Percentiles rank a stretch among this genome's conserved stretches.
Evolutionary conservation across 2,888 invertebrate genomes (phyloP).

Genomic region (Osmoderma eremita): DNA sequence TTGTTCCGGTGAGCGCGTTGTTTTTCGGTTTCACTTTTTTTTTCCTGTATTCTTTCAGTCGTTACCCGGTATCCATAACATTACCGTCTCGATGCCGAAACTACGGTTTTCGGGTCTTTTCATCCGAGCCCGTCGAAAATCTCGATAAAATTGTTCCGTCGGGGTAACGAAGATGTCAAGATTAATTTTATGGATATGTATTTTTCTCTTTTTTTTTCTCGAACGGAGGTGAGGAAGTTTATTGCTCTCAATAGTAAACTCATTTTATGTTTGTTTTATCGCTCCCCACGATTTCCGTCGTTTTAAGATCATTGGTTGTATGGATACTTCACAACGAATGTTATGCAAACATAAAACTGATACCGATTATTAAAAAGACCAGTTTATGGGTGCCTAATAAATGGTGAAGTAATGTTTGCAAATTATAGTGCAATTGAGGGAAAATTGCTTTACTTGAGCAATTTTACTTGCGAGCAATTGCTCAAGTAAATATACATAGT

Average conservation of each 20-base stretch:
- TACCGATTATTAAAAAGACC: background rate
- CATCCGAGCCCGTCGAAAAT: slow-evolving; percentile 14
- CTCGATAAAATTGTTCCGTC: slow-evolving; percentile 36
- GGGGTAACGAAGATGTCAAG: slow-evolving; percentile 42
- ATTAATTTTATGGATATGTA: slow-evolving; percentile 33
- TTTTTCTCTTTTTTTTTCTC: slow-evolving; percentile 11
- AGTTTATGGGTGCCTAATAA: too few relatives aligned
- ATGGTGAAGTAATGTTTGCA: too few relatives aligned
- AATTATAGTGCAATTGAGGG: too few relatives aligned
- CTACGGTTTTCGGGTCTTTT: slow-evolving; percentile 31
- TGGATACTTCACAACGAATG: background rate
- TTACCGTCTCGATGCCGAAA: slow-evolving; percentile 30
- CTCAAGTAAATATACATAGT: too few relatives aligned
- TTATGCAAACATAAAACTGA: background rate
- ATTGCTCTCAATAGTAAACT: slow-evolving; percentile 25
- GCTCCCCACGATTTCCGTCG: slow-evolving; percentile 1
- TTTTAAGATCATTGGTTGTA: slow-evolving; percentile 6
- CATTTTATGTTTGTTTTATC: slow-evolving; percentile 22
- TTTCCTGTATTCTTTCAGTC: slow-evolving; percentile 43
- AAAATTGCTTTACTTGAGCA: too few relatives aligned
- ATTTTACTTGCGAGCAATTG: too few relatives aligned
- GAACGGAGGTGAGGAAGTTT: slow-evolving; percentile 11
- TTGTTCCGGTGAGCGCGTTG: slow-evolving; percentile 51
- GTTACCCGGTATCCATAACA: slow-evolving; percentile 31
- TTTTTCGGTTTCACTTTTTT: background rate